Evolutionary conservation across 64 coral and sea anemone genomes (phyloP).

Genomic region (Actinia equina): DNA sequence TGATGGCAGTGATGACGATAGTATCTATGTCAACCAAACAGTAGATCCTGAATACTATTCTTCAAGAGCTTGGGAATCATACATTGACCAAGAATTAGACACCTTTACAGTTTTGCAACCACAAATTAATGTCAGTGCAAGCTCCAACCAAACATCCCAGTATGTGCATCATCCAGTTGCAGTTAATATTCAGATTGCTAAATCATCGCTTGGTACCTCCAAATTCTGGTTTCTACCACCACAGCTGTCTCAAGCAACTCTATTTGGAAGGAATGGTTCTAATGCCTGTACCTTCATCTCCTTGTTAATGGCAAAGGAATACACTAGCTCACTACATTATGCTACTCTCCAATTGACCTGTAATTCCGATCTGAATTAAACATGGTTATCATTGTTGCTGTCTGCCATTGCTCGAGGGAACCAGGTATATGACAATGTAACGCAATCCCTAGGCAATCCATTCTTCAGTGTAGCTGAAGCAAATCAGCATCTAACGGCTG

Average conservation of each 20-base stretch:
- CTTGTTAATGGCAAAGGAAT: conserved; percentile 37
- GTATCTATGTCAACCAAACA: background rate
- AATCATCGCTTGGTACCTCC: conserved; percentile 16
- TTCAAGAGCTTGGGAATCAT: background rate
- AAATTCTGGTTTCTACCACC: conserved; percentile 28
- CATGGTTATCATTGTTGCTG: conserved; percentile 15
- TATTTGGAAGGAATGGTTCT: conserved; percentile 51
- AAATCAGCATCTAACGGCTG: conserved; percentile 4
- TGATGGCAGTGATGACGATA: background rate
- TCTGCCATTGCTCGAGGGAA: conserved; percentile 32
- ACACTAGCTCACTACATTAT: conserved; percentile 12
- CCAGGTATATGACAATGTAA: conserved; percentile 35
- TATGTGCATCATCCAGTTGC: conserved; percentile 7
- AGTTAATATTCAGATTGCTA: conserved; percentile 36
- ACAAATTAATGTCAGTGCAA: background rate
- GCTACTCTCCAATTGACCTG: background rate
- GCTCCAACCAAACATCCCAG: background rate
- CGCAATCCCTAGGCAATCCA: conserved; percentile 7
- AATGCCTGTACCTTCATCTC: conserved; percentile 50
- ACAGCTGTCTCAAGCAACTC: conserved; percentile 32
- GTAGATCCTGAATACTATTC: conserved; percentile 5
- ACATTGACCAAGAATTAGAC: conserved; percentile 12
- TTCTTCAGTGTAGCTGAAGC: conserved; percentile 50
- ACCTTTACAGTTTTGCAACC: background rate
- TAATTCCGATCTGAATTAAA: background rate